These are phyloP conservation scores for Hemistola chrysoprasaria DNA, from an alignment of 2,888 invertebrate species.

Conservation along the genomic window DNA sequence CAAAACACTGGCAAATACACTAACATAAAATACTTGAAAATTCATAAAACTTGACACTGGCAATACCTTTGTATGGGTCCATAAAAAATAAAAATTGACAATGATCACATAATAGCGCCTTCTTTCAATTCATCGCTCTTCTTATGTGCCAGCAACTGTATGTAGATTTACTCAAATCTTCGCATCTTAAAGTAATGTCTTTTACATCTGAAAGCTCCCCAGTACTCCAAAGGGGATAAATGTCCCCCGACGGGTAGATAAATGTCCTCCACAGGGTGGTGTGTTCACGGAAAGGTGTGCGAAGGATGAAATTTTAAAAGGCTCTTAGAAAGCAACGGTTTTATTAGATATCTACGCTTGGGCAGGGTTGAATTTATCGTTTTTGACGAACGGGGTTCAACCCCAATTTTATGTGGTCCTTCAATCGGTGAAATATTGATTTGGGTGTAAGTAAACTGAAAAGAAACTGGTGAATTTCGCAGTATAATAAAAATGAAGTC, in stretches of 20 bases:
- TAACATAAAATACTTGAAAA: too few species aligned
- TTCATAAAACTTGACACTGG: too few species aligned
- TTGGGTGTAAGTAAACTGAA: neutral
- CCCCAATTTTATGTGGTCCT: constrained; percentile 16
- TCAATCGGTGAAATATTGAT: neutral
- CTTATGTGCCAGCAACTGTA: constrained; percentile 12
- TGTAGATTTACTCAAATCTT: constrained; percentile 45
- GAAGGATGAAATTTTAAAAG: constrained; percentile 66
- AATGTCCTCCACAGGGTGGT: constrained; percentile 29
- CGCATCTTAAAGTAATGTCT: constrained; percentile 54
- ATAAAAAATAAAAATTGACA: too few species aligned
- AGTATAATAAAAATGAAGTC: too few species aligned
- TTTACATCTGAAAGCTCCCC: constrained; percentile 38
- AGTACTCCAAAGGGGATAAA: constrained; percentile 4
- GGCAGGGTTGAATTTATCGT: constrained; percentile 27
- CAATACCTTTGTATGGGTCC: too few species aligned
- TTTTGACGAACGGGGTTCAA: constrained; percentile 17
- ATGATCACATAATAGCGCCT: too few species aligned
- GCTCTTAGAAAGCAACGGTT: constrained; percentile 40
- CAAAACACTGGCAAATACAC: too few species aligned
- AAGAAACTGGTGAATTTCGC: neutral
- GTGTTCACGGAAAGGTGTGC: constrained; percentile 36
- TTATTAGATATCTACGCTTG: constrained; percentile 24
- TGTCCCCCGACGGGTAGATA: constrained; percentile 2
- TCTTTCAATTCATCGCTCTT: neutral